Percentiles rank a stretch among this genome's conserved stretches.
These are phyloP conservation scores for Euwallacea fornicatus DNA, from an alignment of 1,140 invertebrate species.

Conservation along the genomic window DNA sequence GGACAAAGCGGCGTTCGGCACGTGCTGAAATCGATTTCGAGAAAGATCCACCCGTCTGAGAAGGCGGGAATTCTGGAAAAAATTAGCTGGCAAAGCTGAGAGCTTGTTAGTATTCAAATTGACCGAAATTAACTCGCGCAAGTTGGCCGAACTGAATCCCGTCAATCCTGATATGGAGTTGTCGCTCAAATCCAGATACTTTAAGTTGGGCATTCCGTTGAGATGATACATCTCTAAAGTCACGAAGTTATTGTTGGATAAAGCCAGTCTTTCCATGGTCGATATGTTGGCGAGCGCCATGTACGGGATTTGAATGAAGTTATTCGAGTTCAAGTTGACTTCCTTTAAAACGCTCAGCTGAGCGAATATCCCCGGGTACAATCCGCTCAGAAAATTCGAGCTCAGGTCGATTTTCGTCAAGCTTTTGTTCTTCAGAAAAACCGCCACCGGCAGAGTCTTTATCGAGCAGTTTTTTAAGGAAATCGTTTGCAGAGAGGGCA, in stretches of 20 bases:
- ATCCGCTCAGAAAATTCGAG: constrained; percentile 64
- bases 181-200: constrained; percentile 71
- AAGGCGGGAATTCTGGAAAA: constrained; percentile 71
- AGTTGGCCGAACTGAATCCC: constrained; percentile 74
- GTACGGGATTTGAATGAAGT: constrained; percentile 74
- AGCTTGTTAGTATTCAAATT: constrained; percentile 76
- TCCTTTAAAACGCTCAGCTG: constrained; percentile 73
- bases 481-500: constrained; percentile 74
- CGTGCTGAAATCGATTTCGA: constrained; percentile 77
- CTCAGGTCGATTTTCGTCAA: constrained; percentile 71
- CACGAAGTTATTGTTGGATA: constrained; percentile 71
- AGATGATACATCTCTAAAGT: constrained; percentile 77
- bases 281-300: constrained; percentile 72
- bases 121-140: constrained; percentile 70
- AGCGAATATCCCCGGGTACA: constrained; percentile 69
- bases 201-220: constrained; percentile 69
- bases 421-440: constrained; percentile 76
- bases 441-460: constrained; percentile 63
- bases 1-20: constrained; percentile 77
- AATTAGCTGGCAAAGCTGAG: constrained; percentile 77
- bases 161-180: constrained; percentile 75
- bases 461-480: constrained; percentile 71
- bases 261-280: constrained; percentile 70
- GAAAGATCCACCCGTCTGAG: constrained; percentile 78
- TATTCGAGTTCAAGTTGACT: constrained; percentile 71